Base-by-base conservation (phyloP, 1,140 invertebrate genomes). In the Ylistrum balloti region DNA sequence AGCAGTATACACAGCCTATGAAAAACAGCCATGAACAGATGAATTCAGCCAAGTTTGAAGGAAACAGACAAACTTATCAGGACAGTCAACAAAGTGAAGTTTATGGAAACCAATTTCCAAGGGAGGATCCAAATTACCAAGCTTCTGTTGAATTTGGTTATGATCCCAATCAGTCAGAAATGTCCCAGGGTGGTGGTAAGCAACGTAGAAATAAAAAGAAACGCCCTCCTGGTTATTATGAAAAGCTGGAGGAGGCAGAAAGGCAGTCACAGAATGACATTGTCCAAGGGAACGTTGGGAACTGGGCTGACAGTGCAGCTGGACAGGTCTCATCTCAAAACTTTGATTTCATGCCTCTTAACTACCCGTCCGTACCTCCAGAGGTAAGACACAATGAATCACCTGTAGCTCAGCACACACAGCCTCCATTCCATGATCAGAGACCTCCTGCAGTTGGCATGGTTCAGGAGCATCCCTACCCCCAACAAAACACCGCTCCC, bases 201-300 rank as follows among this genome's bases (percentile, higher is more conserved):
- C 56, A 74, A n/a, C 56, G 91, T 85, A 88, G 91, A 33, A 91
- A 91, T 32, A 91, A 91, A 90, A 91, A 91, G 87, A 32, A 87
- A 38, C 88, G 91, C 11, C 91, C 91, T 28, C 89, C 89, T 56
- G 91, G 85, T 33, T 91, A 91, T 85, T 91, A 91, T 88, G 85
- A 91, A 86, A 90, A 86, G 33, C n/a, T 88, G 32, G 88, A 89
- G 7, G 88, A 89, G 85, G 85, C 74, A 15, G 38, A 74, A n/a
- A 74, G 56, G n/a, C 22, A 74, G 56, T 74, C 38, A 45, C 74
- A 91, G n/a, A 11, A 38, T 33, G 89, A 91, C 86, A 90, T 86
- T n/a, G 89, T 87, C 41, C 48, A 48, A 41, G 86, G 41, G 7
- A 34, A 28, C 13, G 56, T 74, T 2, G 56, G 56, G 7, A 74